phyloP scores from a whole-genome alignment of 2,113 vertebrate species.

The Sardina pilchardus region DNA sequence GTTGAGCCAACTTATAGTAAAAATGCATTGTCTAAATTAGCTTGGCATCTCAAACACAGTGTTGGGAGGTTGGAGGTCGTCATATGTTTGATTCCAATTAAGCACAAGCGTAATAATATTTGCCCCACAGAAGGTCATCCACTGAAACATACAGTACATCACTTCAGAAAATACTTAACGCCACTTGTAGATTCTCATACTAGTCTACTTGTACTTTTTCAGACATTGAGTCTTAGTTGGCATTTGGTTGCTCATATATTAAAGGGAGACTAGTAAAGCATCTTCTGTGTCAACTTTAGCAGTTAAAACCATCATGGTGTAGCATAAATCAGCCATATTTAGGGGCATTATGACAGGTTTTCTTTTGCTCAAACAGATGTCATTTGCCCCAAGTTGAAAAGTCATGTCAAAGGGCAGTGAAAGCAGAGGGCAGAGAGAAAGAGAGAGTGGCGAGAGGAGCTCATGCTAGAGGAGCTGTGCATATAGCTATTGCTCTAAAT shows the following conservation, averaged over 20 bases:
- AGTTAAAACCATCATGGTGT: constrained; percentile 3
- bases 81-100: too few species aligned
- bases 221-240: too few species aligned
- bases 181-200: too few species aligned
- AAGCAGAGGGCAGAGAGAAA: neutral
- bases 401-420: constrained; percentile 51
- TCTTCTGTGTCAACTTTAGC: neutral
- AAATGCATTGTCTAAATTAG: neutral
- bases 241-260: too few species aligned
- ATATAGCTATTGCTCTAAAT: too few species aligned
- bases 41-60: neutral
- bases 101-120: too few species aligned
- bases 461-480: neutral
- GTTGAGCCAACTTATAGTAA: too few species aligned
- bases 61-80: too few species aligned
- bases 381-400: constrained; percentile 50
- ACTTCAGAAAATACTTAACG: neutral
- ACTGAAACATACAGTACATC: too few species aligned
- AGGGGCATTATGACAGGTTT: constrained; percentile 54
- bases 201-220: too few species aligned
- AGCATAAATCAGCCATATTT: constrained; percentile 59
- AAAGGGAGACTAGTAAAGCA: too few species aligned
- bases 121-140: too few species aligned
- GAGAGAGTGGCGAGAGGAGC: neutral
- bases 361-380: constrained; percentile 64